Evolutionary conservation across 2,888 invertebrate species (phyloP).

Genomic region (Salpingus planirostris): DNA sequence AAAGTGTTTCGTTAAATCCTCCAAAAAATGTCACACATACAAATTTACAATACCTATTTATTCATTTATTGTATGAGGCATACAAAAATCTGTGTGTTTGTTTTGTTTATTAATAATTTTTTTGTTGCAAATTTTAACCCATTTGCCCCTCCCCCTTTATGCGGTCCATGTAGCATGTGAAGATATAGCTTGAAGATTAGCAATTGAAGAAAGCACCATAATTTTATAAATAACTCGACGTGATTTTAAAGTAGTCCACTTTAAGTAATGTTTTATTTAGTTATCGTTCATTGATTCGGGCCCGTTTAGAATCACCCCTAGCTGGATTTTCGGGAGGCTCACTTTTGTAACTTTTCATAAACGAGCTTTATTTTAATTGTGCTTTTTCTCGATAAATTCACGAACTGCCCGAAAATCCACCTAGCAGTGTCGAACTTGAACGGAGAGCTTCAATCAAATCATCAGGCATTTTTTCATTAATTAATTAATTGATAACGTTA

Average conservation of each 20-base stretch:
- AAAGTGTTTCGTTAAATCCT: constrained; percentile 14
- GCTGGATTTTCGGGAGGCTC: no score
- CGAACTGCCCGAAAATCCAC: no score
- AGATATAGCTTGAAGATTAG: constrained; percentile 44
- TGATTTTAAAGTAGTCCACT: constrained; percentile 31
- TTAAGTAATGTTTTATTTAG: constrained; percentile 20
- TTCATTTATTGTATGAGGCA: constrained; percentile 39
- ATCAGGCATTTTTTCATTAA: no score
- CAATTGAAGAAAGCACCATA: constrained; percentile 43
- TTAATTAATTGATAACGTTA: no score
- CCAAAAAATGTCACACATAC: constrained; percentile 40
- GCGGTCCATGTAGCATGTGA: constrained; percentile 44
- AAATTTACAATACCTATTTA: constrained; percentile 32
- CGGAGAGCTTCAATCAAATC: no score
- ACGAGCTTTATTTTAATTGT: no score
- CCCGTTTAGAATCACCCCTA: constrained; percentile 25
- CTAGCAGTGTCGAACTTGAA: no score
- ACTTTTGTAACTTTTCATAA: no score
- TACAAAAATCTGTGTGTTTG: constrained; percentile 41
- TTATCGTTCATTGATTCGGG: constrained; percentile 32
- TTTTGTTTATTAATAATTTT: no score
- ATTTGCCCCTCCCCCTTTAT: constrained; percentile 41
- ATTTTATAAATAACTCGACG: constrained; percentile 31
- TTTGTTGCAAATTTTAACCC: constrained; percentile 34
- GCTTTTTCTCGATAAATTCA: no score